Evolutionary conservation across 2,797 vertebrate species (phyloP).

Genomic region (Psittacula derbiana): DNA sequence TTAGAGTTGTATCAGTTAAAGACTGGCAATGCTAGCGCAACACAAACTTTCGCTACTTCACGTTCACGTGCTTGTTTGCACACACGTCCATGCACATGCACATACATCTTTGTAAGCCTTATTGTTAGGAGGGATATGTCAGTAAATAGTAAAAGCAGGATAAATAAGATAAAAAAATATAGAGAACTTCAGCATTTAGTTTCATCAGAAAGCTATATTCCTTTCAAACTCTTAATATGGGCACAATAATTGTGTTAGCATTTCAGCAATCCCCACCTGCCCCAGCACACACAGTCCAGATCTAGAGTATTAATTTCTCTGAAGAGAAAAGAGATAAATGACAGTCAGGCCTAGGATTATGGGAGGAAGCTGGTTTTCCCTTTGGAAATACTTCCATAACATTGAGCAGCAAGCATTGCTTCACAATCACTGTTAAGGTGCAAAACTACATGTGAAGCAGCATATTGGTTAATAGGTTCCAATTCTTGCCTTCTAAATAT

Average conservation of each 20-base stretch:
- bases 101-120: not conserved
- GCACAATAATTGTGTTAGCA: not conserved
- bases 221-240: not conserved
- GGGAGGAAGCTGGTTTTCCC: not conserved
- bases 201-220: not conserved
- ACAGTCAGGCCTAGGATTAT: not conserved
- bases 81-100: too few species aligned
- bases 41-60: not conserved
- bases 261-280: not conserved
- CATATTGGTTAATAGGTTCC: not conserved
- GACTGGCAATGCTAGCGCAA: not conserved
- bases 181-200: not conserved
- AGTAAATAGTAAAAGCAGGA: not conserved
- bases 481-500: not conserved
- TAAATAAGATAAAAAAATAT: not conserved
- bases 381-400: not conserved
- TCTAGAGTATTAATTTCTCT: not conserved
- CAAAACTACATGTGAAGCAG: not conserved
- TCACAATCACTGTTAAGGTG: not conserved
- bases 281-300: accelerated
- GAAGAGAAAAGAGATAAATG: not conserved
- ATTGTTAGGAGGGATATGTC: not conserved
- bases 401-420: not conserved
- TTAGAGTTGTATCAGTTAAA: not conserved
- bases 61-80: accelerated